Base-by-base conservation (phyloP, 2,888 invertebrate species). In the Anticlea derivata region DNA sequence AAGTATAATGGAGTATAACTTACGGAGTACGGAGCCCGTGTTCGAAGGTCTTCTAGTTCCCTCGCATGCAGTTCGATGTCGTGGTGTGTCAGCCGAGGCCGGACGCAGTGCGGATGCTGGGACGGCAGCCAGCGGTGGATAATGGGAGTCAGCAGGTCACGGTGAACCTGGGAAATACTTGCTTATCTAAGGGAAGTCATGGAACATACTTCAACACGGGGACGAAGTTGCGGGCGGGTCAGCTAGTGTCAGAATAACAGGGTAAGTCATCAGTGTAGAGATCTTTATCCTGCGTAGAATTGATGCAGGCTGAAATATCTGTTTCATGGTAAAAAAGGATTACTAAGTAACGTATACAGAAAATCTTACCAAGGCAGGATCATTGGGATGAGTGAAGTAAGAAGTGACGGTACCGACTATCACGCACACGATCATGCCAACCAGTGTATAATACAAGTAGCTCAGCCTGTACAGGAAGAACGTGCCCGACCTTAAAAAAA, bases 391-490 rank as follows among this genome's bases (percentile, higher is more conserved):
- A 0, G 94, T 94, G 63, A 94, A 87, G 78, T 93, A 94, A 11
- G 95, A 95, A 20, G 95, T 94, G 20, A 93, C 65, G 10, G 94
- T 76, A 0, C 96, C 96, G 4, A 95, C 89, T 1, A 92, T 49
- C 34, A 95, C 90, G 7, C 94, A 93, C 0, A 93, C 93, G 0
- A 92, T 60, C 69, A 94, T 93, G 4, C 96, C 96, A n/a, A 95
- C 88, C 54, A 94, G 86, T 0, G 95, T 94, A 80, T 95, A 96
- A 87, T 95, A 96, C 77, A 95, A 91, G 79, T 96, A 96, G 7
- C 95, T 95, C 70, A 96, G 76, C 62, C 93, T 86, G 75, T 94
- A 96, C 50, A 95, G 73, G 64, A 92, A 85, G 74, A 94, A 94
- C n/a, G 93, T 92, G 22, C 91, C 86, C 29, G 92, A 91, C 62